Conservation (phyloP, 1,140 invertebrate species). For the Eupeodes corollae region DNA sequence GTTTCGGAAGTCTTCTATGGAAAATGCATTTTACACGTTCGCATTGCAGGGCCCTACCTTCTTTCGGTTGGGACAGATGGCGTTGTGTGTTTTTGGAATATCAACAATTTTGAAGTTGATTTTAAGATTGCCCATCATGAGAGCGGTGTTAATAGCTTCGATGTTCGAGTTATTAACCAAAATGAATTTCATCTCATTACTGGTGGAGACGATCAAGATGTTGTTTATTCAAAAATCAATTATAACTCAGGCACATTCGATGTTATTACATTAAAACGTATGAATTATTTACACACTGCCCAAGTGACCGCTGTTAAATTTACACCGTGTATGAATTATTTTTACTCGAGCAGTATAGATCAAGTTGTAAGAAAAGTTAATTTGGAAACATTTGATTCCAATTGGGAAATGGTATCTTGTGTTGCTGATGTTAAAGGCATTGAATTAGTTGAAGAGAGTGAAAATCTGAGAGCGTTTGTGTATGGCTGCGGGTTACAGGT, state of each 20-base stretch:
- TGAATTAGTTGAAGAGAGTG: background rate
- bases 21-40: conserved; percentile 20
- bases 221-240: conserved; percentile 13
- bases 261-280: background rate
- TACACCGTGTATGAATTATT: background rate
- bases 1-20: conserved; percentile 10
- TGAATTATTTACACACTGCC: conserved; percentile 6
- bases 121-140: conserved; percentile 18
- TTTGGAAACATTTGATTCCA: conserved; percentile 1
- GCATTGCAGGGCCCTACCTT: conserved; percentile 7
- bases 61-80: conserved; percentile 24
- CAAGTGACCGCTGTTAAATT: conserved; percentile 11
- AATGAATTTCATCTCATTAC: conserved; percentile 18
- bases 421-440: conserved; percentile 13
- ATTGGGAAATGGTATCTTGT: conserved; percentile 1
- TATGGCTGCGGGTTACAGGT: conserved; percentile 14
- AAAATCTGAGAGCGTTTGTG: background rate
- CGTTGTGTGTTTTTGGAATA: conserved; percentile 17
- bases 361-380: conserved; percentile 9
- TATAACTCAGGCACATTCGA: background rate
- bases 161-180: conserved; percentile 6
- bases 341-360: conserved; percentile 11
- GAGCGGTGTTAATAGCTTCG: conserved; percentile 24
- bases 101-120: conserved; percentile 2
- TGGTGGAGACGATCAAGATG: conserved; percentile 29